Evolutionary conservation across 2,888 invertebrate species (phyloP).

Genomic region (Frankliniella fusca): DNA sequence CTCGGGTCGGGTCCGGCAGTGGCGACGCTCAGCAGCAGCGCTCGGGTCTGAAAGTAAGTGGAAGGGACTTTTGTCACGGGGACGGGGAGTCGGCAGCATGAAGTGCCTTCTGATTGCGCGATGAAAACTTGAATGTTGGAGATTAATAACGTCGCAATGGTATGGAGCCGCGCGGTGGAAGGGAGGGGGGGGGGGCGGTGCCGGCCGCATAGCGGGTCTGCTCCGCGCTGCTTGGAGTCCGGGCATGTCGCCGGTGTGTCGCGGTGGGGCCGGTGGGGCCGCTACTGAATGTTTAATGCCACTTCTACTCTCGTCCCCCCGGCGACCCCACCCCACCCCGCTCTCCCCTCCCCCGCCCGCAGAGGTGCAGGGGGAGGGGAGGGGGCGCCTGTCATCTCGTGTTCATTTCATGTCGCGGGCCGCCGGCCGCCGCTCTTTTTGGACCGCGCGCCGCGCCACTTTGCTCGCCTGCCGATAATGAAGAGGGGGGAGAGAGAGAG

Average conservation of each 20-base stretch:
- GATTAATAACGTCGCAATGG: constrained; percentile 4
- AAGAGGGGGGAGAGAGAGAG: neutral
- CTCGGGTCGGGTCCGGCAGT: too few relatives aligned
- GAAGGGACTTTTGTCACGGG: too few relatives aligned
- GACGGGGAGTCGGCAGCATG: neutral
- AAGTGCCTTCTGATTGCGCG: constrained; percentile 5
- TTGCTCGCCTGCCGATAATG: neutral
- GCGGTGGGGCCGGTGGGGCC: neutral
- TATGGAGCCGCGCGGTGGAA: too few relatives aligned
- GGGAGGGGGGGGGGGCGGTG: neutral
- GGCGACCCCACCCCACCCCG: too few relatives aligned
- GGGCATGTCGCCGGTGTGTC: too few relatives aligned
- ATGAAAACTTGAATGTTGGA: neutral
- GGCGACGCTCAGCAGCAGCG: too few relatives aligned
- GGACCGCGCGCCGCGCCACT: neutral
- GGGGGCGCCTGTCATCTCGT: neutral
- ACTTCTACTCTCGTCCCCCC: too few relatives aligned
- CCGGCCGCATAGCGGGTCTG: too few relatives aligned
- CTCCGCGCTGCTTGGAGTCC: too few relatives aligned
- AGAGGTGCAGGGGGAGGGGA: neutral
- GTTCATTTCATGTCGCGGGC: neutral
- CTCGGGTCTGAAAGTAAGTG: too few relatives aligned
- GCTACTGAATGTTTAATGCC: neutral
- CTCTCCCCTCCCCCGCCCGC: neutral
- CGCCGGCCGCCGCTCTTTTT: neutral